Evolutionary conservation across 1,140 invertebrate genomes (phyloP).

Genomic region (Oscheius sp.): DNA sequence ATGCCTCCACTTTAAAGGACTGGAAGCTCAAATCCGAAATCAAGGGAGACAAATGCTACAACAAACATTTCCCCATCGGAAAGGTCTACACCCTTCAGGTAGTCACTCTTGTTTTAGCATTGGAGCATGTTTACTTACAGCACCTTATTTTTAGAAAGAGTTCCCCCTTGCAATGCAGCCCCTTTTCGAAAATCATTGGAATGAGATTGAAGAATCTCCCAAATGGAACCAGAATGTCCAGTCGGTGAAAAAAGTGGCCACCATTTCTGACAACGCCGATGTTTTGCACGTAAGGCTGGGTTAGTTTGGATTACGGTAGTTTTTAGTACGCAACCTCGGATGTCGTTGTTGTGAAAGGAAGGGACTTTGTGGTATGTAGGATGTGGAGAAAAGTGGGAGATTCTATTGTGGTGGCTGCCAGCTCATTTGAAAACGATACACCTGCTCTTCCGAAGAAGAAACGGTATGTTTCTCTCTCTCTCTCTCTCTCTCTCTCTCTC

Average conservation of each 20-base stretch:
- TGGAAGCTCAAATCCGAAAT: slow-evolving; percentile 10
- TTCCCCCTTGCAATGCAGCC: background rate
- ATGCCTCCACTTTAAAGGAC: background rate
- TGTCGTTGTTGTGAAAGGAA: background rate
- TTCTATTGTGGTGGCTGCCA: background rate
- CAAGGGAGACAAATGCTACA: slow-evolving; percentile 13
- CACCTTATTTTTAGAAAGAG: no score
- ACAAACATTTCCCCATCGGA: slow-evolving; percentile 1
- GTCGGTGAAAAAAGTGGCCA: background rate
- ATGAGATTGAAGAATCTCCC: background rate
- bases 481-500: background rate
- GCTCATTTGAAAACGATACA: background rate
- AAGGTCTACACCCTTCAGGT: background rate
- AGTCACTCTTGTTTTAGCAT: no score
- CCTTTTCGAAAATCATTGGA: background rate
- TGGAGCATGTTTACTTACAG: no score
- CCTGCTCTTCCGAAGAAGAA: background rate
- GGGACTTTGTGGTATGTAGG: background rate
- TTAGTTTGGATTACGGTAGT: background rate
- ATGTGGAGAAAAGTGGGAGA: background rate
- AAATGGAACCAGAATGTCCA: background rate
- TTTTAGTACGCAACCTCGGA: background rate
- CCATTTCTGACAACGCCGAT: background rate
- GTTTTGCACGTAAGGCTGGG: background rate
- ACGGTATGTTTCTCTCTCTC: background rate